These are phyloP conservation scores for Metaphire vulgaris DNA, from an alignment of 1,140 invertebrate genomes.

Conservation along the genomic window DNA sequence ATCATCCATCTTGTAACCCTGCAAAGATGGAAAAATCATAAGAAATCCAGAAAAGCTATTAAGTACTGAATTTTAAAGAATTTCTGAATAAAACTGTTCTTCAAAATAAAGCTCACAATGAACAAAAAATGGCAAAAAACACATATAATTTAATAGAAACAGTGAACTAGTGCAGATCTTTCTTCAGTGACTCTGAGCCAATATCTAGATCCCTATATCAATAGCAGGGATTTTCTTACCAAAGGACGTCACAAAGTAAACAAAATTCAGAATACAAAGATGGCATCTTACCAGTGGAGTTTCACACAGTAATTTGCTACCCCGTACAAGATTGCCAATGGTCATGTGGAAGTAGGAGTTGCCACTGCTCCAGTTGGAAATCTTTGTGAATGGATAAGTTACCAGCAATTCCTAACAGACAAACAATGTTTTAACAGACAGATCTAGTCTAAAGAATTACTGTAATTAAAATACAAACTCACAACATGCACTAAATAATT, in stretches of 20 bases:
- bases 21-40: too few species aligned
- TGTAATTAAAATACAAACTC: neutral
- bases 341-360: slow-evolving; percentile 99
- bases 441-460: neutral
- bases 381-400: slow-evolving; percentile 96
- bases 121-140: neutral
- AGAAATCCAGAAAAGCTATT: too few species aligned
- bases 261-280: too few species aligned
- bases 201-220: too few species aligned
- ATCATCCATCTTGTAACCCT: slow-evolving; percentile 99
- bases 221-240: too few species aligned
- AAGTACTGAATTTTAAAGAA: neutral
- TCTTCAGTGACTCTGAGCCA: too few species aligned
- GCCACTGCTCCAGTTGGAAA: slow-evolving; percentile 98
- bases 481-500: neutral
- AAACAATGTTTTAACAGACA: neutral
- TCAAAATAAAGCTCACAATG: neutral
- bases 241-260: too few species aligned
- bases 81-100: neutral
- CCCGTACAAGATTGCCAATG: slow-evolving; percentile 59
- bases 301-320: slow-evolving; percentile 90
- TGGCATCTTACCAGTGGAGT: slow-evolving; percentile 66
- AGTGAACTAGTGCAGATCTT: too few species aligned
- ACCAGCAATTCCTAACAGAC: slow-evolving; percentile 78
- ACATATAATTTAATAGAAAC: neutral